A percentile compares a stretch with the other conserved stretches of the same genome.
Conservation (phyloP, 2,888 invertebrate genomes). For the Acrobasis repandana region DNA sequence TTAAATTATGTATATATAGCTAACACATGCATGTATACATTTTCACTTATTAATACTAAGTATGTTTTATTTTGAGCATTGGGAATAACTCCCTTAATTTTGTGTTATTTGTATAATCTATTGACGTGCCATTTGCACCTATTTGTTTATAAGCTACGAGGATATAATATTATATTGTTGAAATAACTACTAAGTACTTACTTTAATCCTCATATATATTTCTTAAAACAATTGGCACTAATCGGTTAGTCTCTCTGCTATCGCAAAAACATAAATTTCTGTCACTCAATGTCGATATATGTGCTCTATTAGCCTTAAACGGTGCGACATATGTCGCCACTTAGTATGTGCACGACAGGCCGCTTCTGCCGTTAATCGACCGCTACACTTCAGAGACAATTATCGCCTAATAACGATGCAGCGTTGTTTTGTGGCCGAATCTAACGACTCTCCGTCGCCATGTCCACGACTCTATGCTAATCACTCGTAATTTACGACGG, state of each 20-base stretch:
- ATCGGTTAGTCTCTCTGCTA: background rate
- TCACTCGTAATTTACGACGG: slow-evolving; percentile 76
- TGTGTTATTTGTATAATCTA: too few relatives aligned
- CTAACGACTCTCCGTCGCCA: slow-evolving; percentile 65
- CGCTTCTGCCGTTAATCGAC: slow-evolving; percentile 75
- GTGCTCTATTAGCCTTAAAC: slow-evolving; percentile 29
- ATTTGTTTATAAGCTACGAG: too few relatives aligned
- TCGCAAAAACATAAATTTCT: background rate
- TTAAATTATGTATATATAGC: too few relatives aligned
- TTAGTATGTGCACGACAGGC: slow-evolving; percentile 60
- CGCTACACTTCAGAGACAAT: slow-evolving; percentile 74
- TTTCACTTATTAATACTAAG: too few relatives aligned
- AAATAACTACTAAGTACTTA: too few relatives aligned
- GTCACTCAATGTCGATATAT: slow-evolving; percentile 12
- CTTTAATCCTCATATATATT: too few relatives aligned
- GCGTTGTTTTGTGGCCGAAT: slow-evolving; percentile 67
- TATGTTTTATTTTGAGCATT: too few relatives aligned
- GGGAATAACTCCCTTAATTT: too few relatives aligned
- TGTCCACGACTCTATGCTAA: slow-evolving; percentile 78
- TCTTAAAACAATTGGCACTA: too few relatives aligned
- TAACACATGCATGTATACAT: too few relatives aligned
- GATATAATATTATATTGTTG: too few relatives aligned
- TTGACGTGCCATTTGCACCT: too few relatives aligned
- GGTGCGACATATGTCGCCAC: slow-evolving; percentile 47
- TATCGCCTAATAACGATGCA: slow-evolving; percentile 75